Conservation (phyloP, 2,888 invertebrate species). For the Trachelus stipa region DNA sequence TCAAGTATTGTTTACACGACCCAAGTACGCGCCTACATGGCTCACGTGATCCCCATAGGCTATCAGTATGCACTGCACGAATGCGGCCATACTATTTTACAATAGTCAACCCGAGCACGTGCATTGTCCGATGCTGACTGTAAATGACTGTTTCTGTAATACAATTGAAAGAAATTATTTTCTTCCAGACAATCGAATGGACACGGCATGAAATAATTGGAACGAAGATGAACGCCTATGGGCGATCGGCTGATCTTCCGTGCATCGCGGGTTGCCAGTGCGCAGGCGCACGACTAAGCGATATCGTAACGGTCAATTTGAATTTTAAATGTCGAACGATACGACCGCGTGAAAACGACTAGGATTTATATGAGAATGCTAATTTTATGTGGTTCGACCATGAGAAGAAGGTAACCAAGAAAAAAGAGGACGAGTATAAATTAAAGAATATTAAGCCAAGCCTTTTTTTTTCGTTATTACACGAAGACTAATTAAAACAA, state of each 20-base stretch:
- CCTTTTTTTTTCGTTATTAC: background rate
- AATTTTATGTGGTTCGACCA: background rate
- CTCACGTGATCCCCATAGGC: background rate
- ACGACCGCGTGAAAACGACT: background rate
- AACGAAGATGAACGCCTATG: background rate
- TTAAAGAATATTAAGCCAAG: background rate
- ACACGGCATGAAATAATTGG: too few species aligned
- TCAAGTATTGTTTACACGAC: slow-evolving; percentile 39
- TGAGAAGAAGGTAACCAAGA: background rate
- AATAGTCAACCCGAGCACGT: background rate
- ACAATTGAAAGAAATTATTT: background rate
- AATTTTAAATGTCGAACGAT: background rate
- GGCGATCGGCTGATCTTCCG: background rate
- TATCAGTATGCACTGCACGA: background rate
- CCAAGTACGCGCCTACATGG: slow-evolving; percentile 7
- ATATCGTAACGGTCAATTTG: background rate
- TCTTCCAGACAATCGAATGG: background rate
- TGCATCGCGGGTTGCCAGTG: background rate
- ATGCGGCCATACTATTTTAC: background rate
- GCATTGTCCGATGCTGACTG: background rate
- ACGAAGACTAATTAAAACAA: background rate
- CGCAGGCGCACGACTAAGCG: background rate
- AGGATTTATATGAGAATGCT: background rate
- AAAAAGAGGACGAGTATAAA: background rate
- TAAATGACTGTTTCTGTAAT: background rate